Conservation (phyloP, 2,113 vertebrate genomes). For the Alethe castanea region DNA sequence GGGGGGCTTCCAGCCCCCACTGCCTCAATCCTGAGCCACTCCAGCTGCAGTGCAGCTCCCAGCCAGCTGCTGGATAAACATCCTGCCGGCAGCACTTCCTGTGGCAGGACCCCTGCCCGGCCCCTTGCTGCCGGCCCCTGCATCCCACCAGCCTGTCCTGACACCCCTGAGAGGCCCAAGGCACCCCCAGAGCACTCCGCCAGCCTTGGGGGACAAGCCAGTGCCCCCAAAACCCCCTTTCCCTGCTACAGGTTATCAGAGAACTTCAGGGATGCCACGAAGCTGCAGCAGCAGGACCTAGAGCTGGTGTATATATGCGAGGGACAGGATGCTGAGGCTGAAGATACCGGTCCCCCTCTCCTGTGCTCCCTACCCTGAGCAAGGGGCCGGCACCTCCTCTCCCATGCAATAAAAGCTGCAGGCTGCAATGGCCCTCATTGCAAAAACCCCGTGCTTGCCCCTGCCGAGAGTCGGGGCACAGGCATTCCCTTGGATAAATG, state of each 20-base stretch:
- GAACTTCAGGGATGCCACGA: conserved; percentile 45
- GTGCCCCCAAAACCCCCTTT: background rate
- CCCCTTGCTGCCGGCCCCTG: background rate
- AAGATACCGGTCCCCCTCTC: conserved; percentile 48
- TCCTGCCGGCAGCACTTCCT: conserved; percentile 66
- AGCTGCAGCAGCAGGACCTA: conserved; percentile 63
- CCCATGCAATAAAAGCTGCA: background rate
- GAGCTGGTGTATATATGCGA: conserved; percentile 74
- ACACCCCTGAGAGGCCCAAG: background rate
- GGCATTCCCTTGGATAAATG: background rate
- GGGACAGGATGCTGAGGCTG: conserved; percentile 77
- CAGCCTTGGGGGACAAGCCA: background rate
- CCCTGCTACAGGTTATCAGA: conserved; percentile 70
- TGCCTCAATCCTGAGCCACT: conserved; percentile 10
- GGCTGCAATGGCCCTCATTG: fast-evolving
- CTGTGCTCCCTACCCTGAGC: conserved; percentile 53
- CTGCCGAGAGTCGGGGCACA: fast-evolving
- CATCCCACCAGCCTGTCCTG: background rate
- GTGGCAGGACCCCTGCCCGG: background rate
- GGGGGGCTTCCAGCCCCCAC: background rate
- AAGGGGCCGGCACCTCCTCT: fast-evolving
- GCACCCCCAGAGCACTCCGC: fast-evolving
- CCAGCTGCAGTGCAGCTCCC: conserved; percentile 32
- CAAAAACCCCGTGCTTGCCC: background rate
- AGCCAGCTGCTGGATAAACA: conserved; percentile 65